phyloP scores from a whole-genome alignment of 2,113 vertebrate genomes.

The Numenius arquata region DNA sequence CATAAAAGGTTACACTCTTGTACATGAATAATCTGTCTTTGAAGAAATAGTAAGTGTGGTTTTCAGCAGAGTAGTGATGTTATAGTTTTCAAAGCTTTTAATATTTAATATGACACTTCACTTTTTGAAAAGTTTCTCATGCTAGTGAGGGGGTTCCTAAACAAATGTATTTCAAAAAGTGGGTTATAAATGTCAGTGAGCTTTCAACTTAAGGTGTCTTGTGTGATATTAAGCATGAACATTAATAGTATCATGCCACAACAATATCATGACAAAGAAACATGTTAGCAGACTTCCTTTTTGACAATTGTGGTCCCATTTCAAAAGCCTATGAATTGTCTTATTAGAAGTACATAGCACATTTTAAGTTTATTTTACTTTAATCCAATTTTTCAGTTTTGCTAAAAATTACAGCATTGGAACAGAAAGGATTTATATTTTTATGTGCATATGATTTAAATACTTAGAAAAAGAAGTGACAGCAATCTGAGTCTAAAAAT shows the following conservation, averaged over 20 bases:
- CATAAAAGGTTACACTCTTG: not conserved
- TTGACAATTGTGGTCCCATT: not conserved
- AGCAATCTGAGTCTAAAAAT: not conserved
- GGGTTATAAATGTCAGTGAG: not conserved
- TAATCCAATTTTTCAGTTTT: not conserved
- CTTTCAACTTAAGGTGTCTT: not conserved
- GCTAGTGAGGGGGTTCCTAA: not conserved
- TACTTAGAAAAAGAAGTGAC: not conserved
- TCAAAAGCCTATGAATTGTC: not conserved
- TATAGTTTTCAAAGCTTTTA: not conserved
- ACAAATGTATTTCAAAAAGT: not conserved
- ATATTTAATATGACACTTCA: not conserved
- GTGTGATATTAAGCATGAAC: not conserved
- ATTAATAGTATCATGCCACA: not conserved
- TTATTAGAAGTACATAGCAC: not conserved
- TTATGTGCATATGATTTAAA: not conserved
- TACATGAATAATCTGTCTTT: not conserved
- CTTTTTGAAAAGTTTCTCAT: not conserved
- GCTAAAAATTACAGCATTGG: not conserved
- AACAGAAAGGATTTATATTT: not conserved
- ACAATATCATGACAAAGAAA: not conserved
- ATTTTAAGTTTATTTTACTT: not conserved
- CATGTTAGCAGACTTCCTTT: not conserved
- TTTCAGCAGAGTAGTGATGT: not conserved
- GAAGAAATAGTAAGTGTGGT: not conserved